Conservation (phyloP, 1,140 invertebrate genomes). For the Thalassaphorura encarpata region DNA sequence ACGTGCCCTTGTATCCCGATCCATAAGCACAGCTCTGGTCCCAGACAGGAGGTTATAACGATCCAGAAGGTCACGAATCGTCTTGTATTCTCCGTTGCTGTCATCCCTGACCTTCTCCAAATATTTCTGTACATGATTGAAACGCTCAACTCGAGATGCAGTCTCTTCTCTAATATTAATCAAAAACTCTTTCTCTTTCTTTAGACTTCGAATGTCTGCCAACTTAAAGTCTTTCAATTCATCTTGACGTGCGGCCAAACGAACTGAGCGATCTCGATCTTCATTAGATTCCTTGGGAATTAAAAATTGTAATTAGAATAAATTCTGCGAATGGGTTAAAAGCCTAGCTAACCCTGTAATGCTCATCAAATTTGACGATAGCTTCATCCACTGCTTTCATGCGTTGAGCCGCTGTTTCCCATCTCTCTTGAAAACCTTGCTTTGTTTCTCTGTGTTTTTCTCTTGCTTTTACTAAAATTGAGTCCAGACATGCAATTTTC, state of each 20-base stretch:
- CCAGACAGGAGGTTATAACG: conserved; percentile 9
- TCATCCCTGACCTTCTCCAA: conserved; percentile 11
- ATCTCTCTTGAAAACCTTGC: background rate
- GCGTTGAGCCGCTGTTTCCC: background rate
- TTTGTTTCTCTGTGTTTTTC: background rate
- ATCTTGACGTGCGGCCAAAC: background rate
- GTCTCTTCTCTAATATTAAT: background rate
- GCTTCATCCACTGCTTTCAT: conserved; percentile 2
- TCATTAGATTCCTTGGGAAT: conserved; percentile 6
- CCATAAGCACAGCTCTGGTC: background rate
- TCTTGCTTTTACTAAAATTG: conserved; percentile 6
- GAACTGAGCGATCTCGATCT: background rate
- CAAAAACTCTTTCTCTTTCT: conserved; percentile 9
- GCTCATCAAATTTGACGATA: conserved; percentile 6
- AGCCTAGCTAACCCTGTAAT: background rate
- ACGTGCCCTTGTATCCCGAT: background rate
- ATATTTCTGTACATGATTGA: conserved; percentile 13
- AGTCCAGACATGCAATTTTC: conserved; percentile 7
- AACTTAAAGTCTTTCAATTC: conserved; percentile 3
- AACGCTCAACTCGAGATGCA: conserved; percentile 1
- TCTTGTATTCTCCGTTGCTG: conserved; percentile 17
- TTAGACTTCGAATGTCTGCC: conserved; percentile 1
- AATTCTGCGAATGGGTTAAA: background rate
- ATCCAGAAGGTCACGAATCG: conserved; percentile 25
- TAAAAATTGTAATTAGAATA: conserved; percentile 6